Percentiles rank a stretch among this genome's conserved stretches.
These are phyloP conservation scores for Bucco capensis DNA, from an alignment of 2,113 vertebrate species.

Conservation along the genomic window DNA sequence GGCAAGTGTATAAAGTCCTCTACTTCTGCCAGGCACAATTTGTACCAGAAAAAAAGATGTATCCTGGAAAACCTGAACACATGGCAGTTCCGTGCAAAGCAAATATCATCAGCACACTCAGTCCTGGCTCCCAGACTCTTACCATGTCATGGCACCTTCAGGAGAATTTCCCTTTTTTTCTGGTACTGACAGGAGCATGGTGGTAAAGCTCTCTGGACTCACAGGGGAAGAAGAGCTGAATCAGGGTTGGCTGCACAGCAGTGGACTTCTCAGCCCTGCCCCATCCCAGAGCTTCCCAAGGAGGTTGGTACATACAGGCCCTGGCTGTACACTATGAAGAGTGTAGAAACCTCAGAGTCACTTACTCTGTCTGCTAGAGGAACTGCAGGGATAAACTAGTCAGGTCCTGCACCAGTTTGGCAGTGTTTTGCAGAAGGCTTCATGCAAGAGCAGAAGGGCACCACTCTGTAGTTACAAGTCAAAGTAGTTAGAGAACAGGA, in stretches of 20 bases:
- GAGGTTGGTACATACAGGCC: not conserved
- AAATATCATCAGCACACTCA: not conserved
- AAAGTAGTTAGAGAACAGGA: not conserved
- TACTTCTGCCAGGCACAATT: not conserved
- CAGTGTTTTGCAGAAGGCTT: not conserved
- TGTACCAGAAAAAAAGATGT: not conserved
- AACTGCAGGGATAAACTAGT: slow-evolving; percentile 15
- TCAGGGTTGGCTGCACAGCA: not conserved
- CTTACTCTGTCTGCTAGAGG: not conserved
- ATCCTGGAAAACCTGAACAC: not conserved
- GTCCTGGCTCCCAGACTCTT: not conserved
- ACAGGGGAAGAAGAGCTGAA: not conserved
- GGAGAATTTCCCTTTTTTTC: not conserved
- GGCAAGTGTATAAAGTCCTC: not conserved
- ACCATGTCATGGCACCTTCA: not conserved
- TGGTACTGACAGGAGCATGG: not conserved
- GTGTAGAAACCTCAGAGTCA: not conserved
- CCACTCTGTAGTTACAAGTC: not conserved
- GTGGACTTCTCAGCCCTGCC: not conserved
- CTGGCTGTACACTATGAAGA: not conserved
- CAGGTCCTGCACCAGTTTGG: slow-evolving; percentile 34
- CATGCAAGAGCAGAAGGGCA: not conserved
- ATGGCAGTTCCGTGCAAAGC: not conserved
- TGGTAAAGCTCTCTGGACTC: not conserved
- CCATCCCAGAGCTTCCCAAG: not conserved